Evolutionary conservation across 1,140 invertebrate species (phyloP).

Genomic region (Batillaria attramentaria): DNA sequence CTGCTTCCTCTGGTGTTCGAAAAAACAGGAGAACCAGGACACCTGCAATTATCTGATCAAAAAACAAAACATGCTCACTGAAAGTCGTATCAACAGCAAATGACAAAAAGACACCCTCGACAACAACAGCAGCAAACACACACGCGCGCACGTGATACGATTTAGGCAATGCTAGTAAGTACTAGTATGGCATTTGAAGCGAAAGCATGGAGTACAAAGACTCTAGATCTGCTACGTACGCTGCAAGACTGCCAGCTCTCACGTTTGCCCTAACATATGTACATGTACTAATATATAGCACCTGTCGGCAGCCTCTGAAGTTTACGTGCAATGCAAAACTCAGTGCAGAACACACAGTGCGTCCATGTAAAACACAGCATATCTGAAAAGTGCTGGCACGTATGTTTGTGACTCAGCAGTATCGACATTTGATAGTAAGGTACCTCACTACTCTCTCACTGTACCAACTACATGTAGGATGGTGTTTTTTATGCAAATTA

Average conservation of each 20-base stretch:
- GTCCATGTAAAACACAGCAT: no score
- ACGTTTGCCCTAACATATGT: no score
- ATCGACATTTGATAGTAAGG: not conserved
- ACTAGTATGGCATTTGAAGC: not conserved
- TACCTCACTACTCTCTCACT: not conserved
- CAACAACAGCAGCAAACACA: not conserved
- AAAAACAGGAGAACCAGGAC: conserved; percentile 70
- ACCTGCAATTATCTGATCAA: conserved; percentile 63
- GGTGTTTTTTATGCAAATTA: not conserved
- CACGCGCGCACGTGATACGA: not conserved
- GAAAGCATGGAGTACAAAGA: not conserved
- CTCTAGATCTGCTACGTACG: not conserved
- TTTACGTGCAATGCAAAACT: no score
- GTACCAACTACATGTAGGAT: not conserved
- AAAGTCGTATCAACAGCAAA: no score
- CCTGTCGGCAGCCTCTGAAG: no score
- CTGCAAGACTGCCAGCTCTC: no score
- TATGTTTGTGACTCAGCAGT: no score
- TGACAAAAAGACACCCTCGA: no score
- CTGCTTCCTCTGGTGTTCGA: conserved; percentile 68
- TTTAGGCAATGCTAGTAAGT: not conserved
- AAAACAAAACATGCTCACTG: conserved; percentile 25
- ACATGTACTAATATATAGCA: no score
- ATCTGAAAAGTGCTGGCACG: no score
- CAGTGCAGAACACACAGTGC: no score